Base-by-base conservation (phyloP, 2,797 vertebrate genomes). In the Arctocebus calabarensis region DNA sequence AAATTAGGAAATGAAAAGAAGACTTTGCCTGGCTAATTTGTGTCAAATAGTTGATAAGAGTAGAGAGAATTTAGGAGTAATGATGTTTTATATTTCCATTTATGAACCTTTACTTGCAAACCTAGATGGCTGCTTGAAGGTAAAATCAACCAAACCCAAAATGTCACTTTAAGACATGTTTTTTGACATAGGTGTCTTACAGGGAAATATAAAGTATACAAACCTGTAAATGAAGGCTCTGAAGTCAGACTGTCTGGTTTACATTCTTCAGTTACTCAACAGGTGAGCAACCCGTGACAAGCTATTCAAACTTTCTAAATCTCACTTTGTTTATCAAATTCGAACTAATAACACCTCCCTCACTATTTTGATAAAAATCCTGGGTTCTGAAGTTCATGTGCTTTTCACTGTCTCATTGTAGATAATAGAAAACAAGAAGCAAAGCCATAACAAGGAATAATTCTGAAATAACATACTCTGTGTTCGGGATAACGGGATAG, bases 71-170 rank as follows among this genome's bases (percentile, higher is more conserved):
- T 59, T 81, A 0, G 1, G 20, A 55, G 2, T 75, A n/a, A 92
- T 37, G 8, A 34, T 66, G 19, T 91, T 84, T 57, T 82, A 22
- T 40, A 68, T 77, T 81, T 66, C 55, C 22, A 52, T 45, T 61
- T 61, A 78, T 86, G 32, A 23, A 37, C 17, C 29, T 66, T 75
- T 92, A 88, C 66, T 75, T 90, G n/a, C 37, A 57, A 91, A 81
- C 1, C 13, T n/a, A 71, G 22, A 25, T 85, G 14, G 7, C 27
- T 13, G 32, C 11, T 78, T 62, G 52, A 45, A 62, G 34, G 40
- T n/a, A 83, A 93, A 84, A 94, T 74, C 78, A 88, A 22, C 43
- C n/a, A 87, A 93, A 81, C 3, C 19, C n/a, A n/a, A 84, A 92
- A 66, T 16, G 90, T 88, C 37, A 88, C 27, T 85, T 77, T 37